These are phyloP conservation scores for Tringa solitaria DNA, from an alignment of 2,113 vertebrate species.

Conservation along the genomic window DNA sequence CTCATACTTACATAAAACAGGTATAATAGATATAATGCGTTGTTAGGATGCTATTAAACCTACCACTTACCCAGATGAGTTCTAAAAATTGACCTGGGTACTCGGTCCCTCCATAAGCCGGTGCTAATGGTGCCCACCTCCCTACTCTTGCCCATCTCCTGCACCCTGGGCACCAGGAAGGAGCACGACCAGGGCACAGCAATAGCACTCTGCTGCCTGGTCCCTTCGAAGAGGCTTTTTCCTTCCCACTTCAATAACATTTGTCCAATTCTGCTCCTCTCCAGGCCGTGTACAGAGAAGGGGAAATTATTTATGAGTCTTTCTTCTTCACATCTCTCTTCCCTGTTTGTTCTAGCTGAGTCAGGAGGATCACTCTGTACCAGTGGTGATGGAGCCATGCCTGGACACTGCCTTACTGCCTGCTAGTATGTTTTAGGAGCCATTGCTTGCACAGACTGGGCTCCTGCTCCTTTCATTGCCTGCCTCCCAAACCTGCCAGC, in stretches of 20 bases:
- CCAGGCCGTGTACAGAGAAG: fast-evolving
- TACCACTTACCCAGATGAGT: background rate
- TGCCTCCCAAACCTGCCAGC: background rate
- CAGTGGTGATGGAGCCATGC: background rate
- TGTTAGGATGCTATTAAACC: background rate
- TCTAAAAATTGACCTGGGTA: background rate
- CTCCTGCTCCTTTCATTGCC: background rate
- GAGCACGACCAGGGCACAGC: background rate
- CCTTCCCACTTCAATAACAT: background rate
- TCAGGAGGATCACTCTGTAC: background rate
- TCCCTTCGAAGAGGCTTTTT: background rate
- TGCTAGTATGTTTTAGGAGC: background rate
- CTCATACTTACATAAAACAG: background rate
- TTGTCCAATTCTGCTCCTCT: background rate
- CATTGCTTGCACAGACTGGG: background rate
- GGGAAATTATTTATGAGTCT: background rate
- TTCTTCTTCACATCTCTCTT: background rate
- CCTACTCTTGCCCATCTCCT: background rate
- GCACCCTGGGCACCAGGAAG: background rate
- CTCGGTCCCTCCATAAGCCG: background rate
- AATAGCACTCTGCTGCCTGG: background rate
- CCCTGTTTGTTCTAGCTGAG: background rate
- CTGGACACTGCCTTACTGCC: background rate
- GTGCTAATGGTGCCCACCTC: background rate
- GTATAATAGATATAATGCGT: too few relatives aligned